A percentile compares a stretch with the other conserved stretches of the same genome.
Evolutionary conservation across 1,140 invertebrate genomes (phyloP).

Genomic region (Apis florea): DNA sequence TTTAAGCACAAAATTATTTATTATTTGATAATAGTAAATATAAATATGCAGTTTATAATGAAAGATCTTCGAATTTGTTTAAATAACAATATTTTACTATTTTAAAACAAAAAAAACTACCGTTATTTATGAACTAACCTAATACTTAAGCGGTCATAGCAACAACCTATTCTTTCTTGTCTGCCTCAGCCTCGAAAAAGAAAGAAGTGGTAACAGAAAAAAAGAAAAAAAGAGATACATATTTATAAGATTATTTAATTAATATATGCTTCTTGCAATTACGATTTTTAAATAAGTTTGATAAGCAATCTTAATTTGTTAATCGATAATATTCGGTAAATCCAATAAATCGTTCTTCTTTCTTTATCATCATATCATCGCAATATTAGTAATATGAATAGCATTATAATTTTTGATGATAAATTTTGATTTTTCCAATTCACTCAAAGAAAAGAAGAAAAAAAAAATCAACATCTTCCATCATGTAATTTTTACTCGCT

Average conservation of each 20-base stretch:
- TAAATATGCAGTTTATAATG: not conserved
- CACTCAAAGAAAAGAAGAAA: not conserved
- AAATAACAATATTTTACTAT: not conserved
- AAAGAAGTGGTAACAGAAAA: not conserved
- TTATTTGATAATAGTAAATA: no score
- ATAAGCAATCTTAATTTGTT: not conserved
- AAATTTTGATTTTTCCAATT: not conserved
- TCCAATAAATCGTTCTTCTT: not conserved
- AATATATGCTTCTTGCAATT: slow-evolving; percentile 10
- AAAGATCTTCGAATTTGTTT: not conserved
- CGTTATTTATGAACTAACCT: slow-evolving; percentile 23
- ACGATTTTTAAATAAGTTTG: slow-evolving; percentile 13
- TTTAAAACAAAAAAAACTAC: not conserved
- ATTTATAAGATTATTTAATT: slow-evolving; percentile 24
- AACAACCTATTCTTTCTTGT: slow-evolving; percentile 15
- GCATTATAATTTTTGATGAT: no score
- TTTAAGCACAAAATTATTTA: no score
- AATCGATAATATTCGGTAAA: not conserved
- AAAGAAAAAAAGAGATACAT: not conserved
- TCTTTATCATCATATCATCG: not conserved
- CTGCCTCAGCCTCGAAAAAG: not conserved
- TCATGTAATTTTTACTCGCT: not conserved
- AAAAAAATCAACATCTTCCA: not conserved
- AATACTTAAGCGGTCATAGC: slow-evolving; percentile 13
- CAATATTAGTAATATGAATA: no score